Conservation (phyloP, 1,140 invertebrate species). For the Eulimnadia texana region DNA sequence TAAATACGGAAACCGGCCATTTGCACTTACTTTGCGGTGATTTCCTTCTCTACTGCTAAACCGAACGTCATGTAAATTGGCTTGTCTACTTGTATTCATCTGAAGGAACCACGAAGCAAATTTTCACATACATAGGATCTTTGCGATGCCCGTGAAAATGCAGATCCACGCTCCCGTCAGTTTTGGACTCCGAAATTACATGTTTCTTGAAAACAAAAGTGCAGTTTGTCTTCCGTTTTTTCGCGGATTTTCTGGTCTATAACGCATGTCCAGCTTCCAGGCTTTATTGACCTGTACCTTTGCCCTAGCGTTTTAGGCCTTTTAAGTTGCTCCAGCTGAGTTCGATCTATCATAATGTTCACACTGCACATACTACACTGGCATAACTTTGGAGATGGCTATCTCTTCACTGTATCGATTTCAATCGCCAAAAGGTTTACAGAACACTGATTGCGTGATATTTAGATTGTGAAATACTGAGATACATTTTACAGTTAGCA, state of each 20-base stretch:
- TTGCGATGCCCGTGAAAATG: not conserved
- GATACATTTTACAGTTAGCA: too few relatives aligned
- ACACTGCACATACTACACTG: not conserved
- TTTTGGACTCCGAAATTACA: not conserved
- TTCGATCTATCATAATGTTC: too few relatives aligned
- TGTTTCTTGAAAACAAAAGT: not conserved
- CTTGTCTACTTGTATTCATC: too few relatives aligned
- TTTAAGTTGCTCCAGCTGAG: too few relatives aligned
- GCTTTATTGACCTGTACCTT: not conserved
- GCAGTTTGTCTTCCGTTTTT: not conserved
- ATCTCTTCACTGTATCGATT: not conserved
- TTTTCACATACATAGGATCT: not conserved
- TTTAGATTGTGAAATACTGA: too few relatives aligned
- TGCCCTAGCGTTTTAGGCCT: not conserved
- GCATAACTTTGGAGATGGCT: not conserved
- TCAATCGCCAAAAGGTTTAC: too few relatives aligned
- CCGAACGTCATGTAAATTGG: not conserved
- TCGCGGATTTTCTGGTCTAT: not conserved
- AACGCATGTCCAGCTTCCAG: not conserved
- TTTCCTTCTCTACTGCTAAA: not conserved
- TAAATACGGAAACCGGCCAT: too few relatives aligned
- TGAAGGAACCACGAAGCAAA: not conserved
- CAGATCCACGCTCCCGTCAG: not conserved
- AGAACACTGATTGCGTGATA: too few relatives aligned
- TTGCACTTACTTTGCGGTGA: too few relatives aligned